These are phyloP conservation scores for Chydorus sphaericus DNA, from an alignment of 2,888 invertebrate species.

Conservation along the genomic window DNA sequence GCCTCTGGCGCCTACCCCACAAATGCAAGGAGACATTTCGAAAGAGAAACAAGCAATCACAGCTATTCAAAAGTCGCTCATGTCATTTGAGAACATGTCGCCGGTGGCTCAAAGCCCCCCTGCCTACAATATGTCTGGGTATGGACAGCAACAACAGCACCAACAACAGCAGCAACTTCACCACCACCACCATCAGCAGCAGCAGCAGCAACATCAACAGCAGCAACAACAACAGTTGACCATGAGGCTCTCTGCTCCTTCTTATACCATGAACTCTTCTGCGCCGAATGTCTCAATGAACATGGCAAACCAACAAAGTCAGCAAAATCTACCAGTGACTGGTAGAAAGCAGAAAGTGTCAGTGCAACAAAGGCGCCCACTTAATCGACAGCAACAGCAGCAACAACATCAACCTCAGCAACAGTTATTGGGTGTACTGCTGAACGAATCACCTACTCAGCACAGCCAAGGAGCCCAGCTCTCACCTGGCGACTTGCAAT, in stretches of 20 bases:
- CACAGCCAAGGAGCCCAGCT: conserved; percentile 30
- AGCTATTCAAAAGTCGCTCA: conserved; percentile 77
- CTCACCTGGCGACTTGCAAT: conserved; percentile 38
- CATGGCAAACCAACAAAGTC: background rate
- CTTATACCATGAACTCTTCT: background rate
- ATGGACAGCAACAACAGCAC: conserved; percentile 2
- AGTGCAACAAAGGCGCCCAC: background rate
- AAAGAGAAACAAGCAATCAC: conserved; percentile 70
- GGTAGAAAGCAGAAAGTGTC: background rate
- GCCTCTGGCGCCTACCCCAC: conserved; percentile 20
- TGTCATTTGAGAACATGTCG: conserved; percentile 60
- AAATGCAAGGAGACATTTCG: conserved; percentile 29
- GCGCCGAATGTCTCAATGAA: background rate
- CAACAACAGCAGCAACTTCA: background rate
- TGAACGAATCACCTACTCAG: background rate
- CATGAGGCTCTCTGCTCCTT: background rate
- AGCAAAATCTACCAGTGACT: background rate
- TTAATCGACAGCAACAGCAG: conserved; percentile 12
- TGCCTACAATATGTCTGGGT: conserved; percentile 8
- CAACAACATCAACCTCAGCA: conserved; percentile 11
- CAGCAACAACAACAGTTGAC: background rate
- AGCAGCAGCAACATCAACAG: background rate
- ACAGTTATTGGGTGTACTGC: conserved; percentile 9
- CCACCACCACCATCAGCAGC: background rate
- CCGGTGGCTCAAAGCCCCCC: conserved; percentile 29